A percentile compares a stretch with the other conserved stretches of the same genome.
Evolutionary conservation across 2,797 vertebrate species (phyloP).

Genomic region (Amphiprion clarkii): DNA sequence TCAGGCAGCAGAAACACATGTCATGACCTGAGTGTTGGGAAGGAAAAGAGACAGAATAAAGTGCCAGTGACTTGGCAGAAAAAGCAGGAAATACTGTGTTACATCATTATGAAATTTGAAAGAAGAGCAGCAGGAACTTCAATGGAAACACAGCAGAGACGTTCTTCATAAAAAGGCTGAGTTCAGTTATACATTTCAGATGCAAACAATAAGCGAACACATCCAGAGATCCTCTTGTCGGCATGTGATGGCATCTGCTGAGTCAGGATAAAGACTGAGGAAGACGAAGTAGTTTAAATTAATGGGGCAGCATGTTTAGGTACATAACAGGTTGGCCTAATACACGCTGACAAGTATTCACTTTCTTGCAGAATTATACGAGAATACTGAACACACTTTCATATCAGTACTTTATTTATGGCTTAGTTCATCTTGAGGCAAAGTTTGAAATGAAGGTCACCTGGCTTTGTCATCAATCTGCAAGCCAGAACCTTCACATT

Average conservation of each 20-base stretch:
- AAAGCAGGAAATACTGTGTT: neutral
- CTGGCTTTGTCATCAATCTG: neutral
- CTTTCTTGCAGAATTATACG: too few species aligned
- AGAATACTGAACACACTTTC: too few species aligned
- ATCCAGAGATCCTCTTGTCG: neutral
- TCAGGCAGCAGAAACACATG: slow-evolving; percentile 13
- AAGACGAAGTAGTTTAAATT: neutral
- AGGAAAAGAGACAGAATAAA: slow-evolving; percentile 9
- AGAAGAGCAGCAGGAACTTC: slow-evolving; percentile 1
- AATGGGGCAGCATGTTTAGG: neutral
- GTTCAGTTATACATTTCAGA: neutral
- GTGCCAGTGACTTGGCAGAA: slow-evolving; percentile 3
- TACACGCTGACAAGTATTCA: neutral
- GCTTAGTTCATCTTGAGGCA: neutral
- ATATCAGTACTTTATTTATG: too few species aligned
- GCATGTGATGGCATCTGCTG: neutral
- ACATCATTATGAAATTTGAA: slow-evolving; percentile 17
- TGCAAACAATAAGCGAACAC: too few species aligned
- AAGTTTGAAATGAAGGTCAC: neutral
- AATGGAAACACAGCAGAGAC: neutral
- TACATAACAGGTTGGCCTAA: too few species aligned
- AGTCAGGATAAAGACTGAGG: neutral
- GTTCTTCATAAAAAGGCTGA: slow-evolving; percentile 3
- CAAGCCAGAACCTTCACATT: neutral
- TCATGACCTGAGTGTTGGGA: slow-evolving; percentile 26